Evolutionary conservation across 2,888 invertebrate species (phyloP).

Genomic region (Synergus laeviventris): DNA sequence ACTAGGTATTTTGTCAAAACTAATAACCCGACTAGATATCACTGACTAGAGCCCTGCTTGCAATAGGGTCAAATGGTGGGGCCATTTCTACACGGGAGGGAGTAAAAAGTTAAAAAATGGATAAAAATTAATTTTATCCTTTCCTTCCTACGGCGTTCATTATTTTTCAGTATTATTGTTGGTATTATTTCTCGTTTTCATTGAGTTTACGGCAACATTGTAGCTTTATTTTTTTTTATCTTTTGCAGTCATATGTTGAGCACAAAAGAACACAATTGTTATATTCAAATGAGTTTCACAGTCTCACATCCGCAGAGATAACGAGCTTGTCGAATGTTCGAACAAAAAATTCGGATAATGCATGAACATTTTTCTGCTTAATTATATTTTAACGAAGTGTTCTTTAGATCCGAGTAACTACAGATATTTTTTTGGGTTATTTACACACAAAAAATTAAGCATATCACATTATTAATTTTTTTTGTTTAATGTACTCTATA

Average conservation of each 20-base stretch:
- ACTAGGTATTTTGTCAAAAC: no score
- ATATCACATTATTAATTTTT: not conserved
- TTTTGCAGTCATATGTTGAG: not conserved
- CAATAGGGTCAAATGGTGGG: no score
- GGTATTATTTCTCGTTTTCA: not conserved
- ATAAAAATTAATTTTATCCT: no score
- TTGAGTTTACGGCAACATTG: not conserved
- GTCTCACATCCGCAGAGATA: constrained; percentile 9
- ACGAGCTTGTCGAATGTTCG: constrained; percentile 24
- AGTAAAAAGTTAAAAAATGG: no score
- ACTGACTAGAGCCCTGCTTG: no score
- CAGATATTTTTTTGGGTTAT: not conserved
- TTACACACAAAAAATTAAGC: not conserved
- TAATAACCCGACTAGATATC: no score
- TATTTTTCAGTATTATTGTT: no score
- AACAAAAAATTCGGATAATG: not conserved
- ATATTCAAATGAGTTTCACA: constrained; percentile 2
- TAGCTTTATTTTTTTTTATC: not conserved
- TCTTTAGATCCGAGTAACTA: constrained; percentile 3
- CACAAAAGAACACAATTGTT: constrained; percentile 7
- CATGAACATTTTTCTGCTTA: not conserved
- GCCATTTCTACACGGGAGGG: no score
- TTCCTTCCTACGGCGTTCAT: no score
- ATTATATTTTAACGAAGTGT: constrained; percentile 20
- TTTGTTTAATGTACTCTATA: not conserved